Conservation (phyloP, 2,888 invertebrate species). For the Neria commutata region DNA sequence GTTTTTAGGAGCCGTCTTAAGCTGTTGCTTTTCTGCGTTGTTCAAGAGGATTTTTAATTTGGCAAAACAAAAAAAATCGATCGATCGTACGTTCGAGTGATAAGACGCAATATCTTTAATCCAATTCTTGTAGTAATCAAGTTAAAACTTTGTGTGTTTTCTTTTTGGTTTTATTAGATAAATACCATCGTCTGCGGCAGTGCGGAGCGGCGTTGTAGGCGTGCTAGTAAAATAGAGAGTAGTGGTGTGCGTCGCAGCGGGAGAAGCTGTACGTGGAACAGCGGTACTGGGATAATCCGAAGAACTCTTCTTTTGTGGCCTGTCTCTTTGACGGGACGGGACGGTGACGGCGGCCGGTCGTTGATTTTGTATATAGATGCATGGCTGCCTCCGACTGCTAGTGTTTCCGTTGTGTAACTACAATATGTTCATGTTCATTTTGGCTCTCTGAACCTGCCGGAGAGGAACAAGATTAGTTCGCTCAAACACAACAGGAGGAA, state of each 20-base stretch:
- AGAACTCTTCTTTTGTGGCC: constrained; percentile 9
- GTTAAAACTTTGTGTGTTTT: constrained; percentile 55
- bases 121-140: constrained; percentile 48
- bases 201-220: constrained; percentile 29
- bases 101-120: constrained; percentile 34
- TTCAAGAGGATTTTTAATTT: constrained; percentile 26
- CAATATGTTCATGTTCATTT: constrained; percentile 40
- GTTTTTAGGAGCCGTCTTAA: constrained; percentile 32
- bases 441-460: constrained; percentile 63
- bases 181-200: constrained; percentile 53
- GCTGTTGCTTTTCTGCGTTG: constrained; percentile 29
- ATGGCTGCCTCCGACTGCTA: not conserved
- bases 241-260: constrained; percentile 18
- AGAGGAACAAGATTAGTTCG: constrained; percentile 65
- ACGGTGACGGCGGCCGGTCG: constrained; percentile 10
- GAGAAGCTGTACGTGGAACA: not conserved
- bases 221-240: constrained; percentile 14
- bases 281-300: not conserved
- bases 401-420: constrained; percentile 31
- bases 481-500: constrained; percentile 65
- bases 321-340: not conserved
- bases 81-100: constrained; percentile 23
- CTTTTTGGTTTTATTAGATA: constrained; percentile 52
- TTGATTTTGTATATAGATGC: constrained; percentile 15
- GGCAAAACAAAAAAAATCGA: constrained; percentile 48